Base-by-base conservation (phyloP, 2,113 vertebrate genomes). In the Osmerus eperlanus region DNA sequence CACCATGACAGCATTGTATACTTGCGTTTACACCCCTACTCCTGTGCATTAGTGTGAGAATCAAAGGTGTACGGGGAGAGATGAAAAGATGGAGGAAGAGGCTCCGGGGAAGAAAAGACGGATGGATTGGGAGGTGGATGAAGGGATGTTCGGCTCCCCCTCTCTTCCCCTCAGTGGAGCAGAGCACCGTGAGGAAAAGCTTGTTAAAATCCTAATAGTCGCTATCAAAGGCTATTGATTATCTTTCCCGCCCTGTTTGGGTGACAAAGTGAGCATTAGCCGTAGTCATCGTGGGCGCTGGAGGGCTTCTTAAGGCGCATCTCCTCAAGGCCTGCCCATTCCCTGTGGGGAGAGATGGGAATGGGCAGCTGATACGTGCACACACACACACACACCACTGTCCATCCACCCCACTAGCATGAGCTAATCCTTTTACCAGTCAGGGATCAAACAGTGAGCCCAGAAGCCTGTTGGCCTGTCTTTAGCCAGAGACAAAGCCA, bases 141-240 rank as follows among this genome's bases (percentile, higher is more conserved):
- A 78, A 77, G 79, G 80, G 72, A 68, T 79, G 56, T 78, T 85
- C 80, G 69, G 76, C 71, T 79, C 73, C 68, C n/a, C 73, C 73
- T 78, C 6, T 41, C 69, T 81, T 78, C 78, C 89, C 79, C 84
- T 85, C 81, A 78, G 84, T 72, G 71, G 82, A 84, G 85, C 88
- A 90, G 82, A 80, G 83, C 86, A 89, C 85, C 87, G 79, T 86
- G 86, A 91, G 92, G 87, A 89, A 91, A 90, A 92, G 89, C 89
- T 91, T 90, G 91, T 92, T 91, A 90, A 85, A 90, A 89, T 90
- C 82, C 90, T 89, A 89, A 87, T 90, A 82, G 87, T 86, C 77
- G 87, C 88, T 92, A 91, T 94, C 91, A 91, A 91, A 90, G 90
- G 89, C 83, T 93, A 94, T 93, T 92, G 93, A 94, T 95, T 94